Percentiles rank a stretch among this genome's conserved stretches.
Conservation (phyloP, 2,113 vertebrate genomes). For the Stigmatopora nigra region DNA sequence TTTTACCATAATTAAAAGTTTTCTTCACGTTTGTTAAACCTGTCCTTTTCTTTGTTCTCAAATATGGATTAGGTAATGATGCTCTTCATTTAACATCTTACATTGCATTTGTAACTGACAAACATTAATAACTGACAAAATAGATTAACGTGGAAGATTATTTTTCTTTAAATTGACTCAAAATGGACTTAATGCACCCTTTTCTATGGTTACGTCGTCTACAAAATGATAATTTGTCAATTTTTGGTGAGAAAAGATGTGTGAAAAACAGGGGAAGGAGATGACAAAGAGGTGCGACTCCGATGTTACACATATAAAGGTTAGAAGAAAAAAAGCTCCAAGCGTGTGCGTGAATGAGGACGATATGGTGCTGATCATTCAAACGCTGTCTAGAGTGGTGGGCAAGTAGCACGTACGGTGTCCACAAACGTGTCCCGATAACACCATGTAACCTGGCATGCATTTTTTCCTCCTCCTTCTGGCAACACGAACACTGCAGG, state of each 20-base stretch:
- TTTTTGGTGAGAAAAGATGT: neutral
- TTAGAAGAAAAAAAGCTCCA: neutral
- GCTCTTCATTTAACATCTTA: too few species aligned
- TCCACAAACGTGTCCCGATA: slow-evolving; percentile 4
- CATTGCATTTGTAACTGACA: too few species aligned
- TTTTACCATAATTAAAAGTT: too few species aligned
- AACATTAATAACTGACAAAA: too few species aligned
- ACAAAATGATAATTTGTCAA: neutral
- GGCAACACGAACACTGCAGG: slow-evolving; percentile 56
- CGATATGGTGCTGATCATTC: slow-evolving; percentile 46
- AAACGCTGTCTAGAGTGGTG: slow-evolving; percentile 53
- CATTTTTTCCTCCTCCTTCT: slow-evolving; percentile 57
- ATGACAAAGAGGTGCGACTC: neutral
- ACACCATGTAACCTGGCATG: slow-evolving; percentile 38
- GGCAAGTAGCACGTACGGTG: neutral
- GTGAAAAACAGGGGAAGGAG: neutral
- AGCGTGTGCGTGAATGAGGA: slow-evolving; percentile 11
- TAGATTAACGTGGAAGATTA: too few species aligned
- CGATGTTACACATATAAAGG: neutral
- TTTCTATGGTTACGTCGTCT: neutral
- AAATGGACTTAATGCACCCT: neutral
- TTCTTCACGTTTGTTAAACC: too few species aligned
- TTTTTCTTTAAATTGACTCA: too few species aligned
- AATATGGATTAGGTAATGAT: too few species aligned
- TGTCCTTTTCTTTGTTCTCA: too few species aligned